Percentiles rank a stretch among this genome's conserved stretches.
phyloP scores from a whole-genome alignment of 2,888 invertebrate genomes.

The Yponomeuta plumbellus region DNA sequence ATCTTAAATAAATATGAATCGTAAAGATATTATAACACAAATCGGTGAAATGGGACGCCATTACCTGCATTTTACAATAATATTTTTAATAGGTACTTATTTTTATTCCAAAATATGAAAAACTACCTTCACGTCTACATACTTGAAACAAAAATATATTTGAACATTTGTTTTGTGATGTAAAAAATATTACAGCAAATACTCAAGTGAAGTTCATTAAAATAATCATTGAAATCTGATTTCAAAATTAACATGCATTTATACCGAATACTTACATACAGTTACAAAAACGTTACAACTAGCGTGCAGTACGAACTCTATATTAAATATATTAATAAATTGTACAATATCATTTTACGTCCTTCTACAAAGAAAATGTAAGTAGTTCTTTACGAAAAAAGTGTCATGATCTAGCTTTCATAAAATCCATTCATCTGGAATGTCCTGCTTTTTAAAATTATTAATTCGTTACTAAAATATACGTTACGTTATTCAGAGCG shows the following conservation, averaged over 20 bases:
- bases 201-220: conserved; percentile 49
- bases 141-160: too few species aligned
- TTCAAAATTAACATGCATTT: conserved; percentile 14
- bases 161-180: conserved; percentile 5
- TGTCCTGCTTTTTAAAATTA: conserved; percentile 14
- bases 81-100: not conserved
- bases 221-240: conserved; percentile 32
- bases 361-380: conserved; percentile 3
- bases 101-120: conserved; percentile 18
- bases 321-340: conserved; percentile 47
- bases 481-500: not conserved
- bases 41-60: conserved; percentile 6
- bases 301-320: conserved; percentile 63
- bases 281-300: conserved; percentile 47
- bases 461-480: not conserved
- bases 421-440: conserved; percentile 11
- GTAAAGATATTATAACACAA: conserved; percentile 23
- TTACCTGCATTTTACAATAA: not conserved
- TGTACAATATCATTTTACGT: conserved; percentile 61
- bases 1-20: conserved; percentile 64
- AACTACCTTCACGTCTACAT: too few species aligned
- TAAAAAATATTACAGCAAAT: not conserved
- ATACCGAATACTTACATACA: conserved; percentile 9
- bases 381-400: not conserved
- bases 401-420: conserved; percentile 16